Evolutionary conservation across 2,113 vertebrate genomes (phyloP).

Genomic region (Monopterus albus): DNA sequence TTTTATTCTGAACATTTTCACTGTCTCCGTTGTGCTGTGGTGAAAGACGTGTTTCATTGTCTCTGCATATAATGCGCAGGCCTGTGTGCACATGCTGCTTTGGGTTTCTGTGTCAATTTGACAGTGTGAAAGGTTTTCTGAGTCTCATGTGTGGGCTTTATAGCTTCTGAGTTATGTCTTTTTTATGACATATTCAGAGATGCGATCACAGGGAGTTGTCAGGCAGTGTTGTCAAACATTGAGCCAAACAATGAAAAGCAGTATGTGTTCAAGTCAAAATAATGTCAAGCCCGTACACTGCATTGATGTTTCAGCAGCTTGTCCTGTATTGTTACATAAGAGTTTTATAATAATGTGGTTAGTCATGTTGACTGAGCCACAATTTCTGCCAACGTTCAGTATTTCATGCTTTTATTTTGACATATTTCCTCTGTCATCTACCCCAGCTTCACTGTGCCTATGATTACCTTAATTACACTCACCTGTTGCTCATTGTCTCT

Average conservation of each 20-base stretch:
- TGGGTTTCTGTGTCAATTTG: constrained; percentile 31
- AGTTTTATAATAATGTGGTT: neutral
- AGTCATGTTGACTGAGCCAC: neutral
- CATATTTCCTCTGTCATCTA: no score
- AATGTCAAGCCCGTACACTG: neutral
- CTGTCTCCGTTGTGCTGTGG: neutral
- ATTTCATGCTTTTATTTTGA: no score
- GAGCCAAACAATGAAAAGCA: neutral
- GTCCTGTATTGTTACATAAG: neutral
- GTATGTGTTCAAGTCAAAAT: constrained; percentile 10
- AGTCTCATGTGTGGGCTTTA: constrained; percentile 22
- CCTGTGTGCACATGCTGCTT: neutral
- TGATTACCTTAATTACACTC: no score
- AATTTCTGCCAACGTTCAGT: no score
- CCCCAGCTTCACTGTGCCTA: no score
- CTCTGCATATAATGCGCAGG: neutral
- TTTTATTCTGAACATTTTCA: constrained; percentile 27
- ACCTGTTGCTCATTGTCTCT: no score
- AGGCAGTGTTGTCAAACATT: neutral
- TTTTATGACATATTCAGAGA: constrained; percentile 36
- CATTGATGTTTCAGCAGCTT: neutral
- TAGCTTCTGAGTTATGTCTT: constrained; percentile 6
- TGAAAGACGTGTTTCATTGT: neutral
- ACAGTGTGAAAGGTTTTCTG: constrained; percentile 44
- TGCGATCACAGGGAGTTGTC: constrained; percentile 36